Percentiles rank a stretch among this genome's conserved stretches.
These are phyloP conservation scores for Corbicula japonica DNA, from an alignment of 2,888 invertebrate genomes.

Conservation along the genomic window DNA sequence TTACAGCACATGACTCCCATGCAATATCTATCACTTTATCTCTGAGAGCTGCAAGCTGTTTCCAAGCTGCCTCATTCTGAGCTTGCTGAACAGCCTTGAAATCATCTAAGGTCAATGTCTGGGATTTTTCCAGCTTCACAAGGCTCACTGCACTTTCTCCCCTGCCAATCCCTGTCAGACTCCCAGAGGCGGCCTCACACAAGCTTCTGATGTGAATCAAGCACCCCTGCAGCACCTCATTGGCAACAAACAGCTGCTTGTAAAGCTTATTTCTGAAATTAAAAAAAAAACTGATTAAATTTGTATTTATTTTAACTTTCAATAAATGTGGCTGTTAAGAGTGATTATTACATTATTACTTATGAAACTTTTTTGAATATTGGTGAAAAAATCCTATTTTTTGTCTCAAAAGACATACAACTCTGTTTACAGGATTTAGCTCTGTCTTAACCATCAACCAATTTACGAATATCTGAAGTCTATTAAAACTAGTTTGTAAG, in stretches of 20 bases:
- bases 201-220: slow-evolving; percentile 83
- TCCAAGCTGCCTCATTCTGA: slow-evolving; percentile 76
- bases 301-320: too few relatives aligned
- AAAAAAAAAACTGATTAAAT: too few relatives aligned
- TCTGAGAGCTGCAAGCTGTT: slow-evolving; percentile 79
- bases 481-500: too few relatives aligned
- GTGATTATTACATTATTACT: too few relatives aligned
- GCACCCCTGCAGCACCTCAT: slow-evolving; percentile 85
- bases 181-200: slow-evolving; percentile 84
- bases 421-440: too few relatives aligned
- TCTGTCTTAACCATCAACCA: too few relatives aligned
- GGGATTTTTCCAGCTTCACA: slow-evolving; percentile 77
- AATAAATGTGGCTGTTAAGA: too few relatives aligned
- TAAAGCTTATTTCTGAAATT: slow-evolving; percentile 79
- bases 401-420: too few relatives aligned
- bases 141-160: slow-evolving; percentile 78
- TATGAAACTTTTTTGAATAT: too few relatives aligned
- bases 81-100: slow-evolving; percentile 79
- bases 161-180: slow-evolving; percentile 72
- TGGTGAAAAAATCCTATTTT: too few relatives aligned
- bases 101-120: slow-evolving; percentile 80
- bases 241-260: slow-evolving; percentile 82
- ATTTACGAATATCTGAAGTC: too few relatives aligned
- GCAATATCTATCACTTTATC: slow-evolving; percentile 83
- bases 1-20: slow-evolving; percentile 85